phyloP scores from a whole-genome alignment of 2,113 vertebrate genomes.

The Channa argus region DNA sequence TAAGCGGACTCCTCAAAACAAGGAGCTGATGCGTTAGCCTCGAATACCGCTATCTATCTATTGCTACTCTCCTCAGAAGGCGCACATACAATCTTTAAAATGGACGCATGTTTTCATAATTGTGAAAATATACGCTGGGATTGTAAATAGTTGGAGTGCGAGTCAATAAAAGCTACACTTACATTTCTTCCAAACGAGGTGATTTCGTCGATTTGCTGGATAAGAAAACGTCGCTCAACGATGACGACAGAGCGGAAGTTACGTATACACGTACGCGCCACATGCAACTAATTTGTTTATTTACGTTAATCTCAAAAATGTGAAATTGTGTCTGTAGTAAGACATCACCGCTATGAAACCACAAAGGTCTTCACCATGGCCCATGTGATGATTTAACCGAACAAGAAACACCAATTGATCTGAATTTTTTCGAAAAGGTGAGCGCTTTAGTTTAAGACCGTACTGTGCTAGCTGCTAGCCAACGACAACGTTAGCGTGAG shows the following conservation, averaged over 20 bases:
- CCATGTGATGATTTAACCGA: not conserved
- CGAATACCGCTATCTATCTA: not conserved
- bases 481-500: slow-evolving; percentile 6
- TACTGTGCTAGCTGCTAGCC: slow-evolving; percentile 6
- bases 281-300: slow-evolving; percentile 65
- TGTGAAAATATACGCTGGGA: not conserved
- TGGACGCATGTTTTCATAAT: fast-evolving
- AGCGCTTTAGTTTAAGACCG: slow-evolving; percentile 25
- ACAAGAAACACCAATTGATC: not conserved
- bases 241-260: slow-evolving; percentile 62
- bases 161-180: slow-evolving; percentile 15
- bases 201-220: slow-evolving; percentile 18
- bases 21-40: not conserved
- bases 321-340: not conserved
- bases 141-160: not conserved
- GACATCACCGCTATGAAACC: not conserved
- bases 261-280: slow-evolving; percentile 42
- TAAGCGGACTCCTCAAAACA: slow-evolving; percentile 40
- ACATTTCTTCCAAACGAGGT: slow-evolving; percentile 55
- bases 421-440: slow-evolving; percentile 17
- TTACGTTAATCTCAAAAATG: slow-evolving; percentile 25
- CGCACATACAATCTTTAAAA: not conserved
- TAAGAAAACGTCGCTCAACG: slow-evolving; percentile 36
- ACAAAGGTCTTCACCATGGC: not conserved
- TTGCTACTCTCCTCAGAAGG: fast-evolving